These are phyloP conservation scores for Sorex maritimensis DNA, from an alignment of 2,797 vertebrate genomes.

Conservation along the genomic window DNA sequence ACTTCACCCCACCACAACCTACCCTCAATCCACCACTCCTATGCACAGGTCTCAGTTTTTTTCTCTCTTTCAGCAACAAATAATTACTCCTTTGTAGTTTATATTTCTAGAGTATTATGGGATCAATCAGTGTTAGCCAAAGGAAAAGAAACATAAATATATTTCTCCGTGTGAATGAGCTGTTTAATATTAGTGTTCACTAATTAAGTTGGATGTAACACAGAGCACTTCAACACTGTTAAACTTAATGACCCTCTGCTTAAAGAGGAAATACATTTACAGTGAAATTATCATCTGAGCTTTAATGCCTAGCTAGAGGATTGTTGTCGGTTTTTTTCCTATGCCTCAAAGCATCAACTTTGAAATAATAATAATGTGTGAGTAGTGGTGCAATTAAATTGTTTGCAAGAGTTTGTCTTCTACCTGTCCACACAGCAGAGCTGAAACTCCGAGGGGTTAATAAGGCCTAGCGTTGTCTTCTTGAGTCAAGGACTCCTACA, in stretches of 20 bases:
- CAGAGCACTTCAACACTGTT: constrained; percentile 53
- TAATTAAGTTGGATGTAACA: constrained; percentile 70
- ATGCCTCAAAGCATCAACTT: constrained; percentile 31
- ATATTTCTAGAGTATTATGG: not conserved
- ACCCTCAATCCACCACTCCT: not conserved
- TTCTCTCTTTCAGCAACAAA: constrained; percentile 44
- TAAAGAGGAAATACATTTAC: constrained; percentile 62
- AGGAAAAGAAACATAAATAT: constrained; percentile 56
- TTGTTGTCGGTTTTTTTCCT: constrained; percentile 30
- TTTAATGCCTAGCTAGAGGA: not conserved
- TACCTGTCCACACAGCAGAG: not conserved
- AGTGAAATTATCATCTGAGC: constrained; percentile 46
- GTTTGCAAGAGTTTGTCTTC: constrained; percentile 18
- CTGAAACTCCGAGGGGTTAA: not conserved
- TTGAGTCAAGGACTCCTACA: not conserved
- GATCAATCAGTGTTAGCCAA: constrained; percentile 62
- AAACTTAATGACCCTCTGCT: constrained; percentile 76
- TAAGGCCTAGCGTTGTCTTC: not conserved
- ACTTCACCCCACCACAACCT: not conserved
- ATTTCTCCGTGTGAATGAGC: not conserved
- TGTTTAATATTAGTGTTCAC: not conserved
- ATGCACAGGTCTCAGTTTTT: not conserved
- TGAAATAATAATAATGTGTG: constrained; percentile 13
- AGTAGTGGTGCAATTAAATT: not conserved
- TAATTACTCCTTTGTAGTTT: constrained; percentile 30